Evolutionary conservation across 2,888 invertebrate species (phyloP), one percentile per base, ranked within the genome.

Genomic region (Molorchus minor): DNA sequence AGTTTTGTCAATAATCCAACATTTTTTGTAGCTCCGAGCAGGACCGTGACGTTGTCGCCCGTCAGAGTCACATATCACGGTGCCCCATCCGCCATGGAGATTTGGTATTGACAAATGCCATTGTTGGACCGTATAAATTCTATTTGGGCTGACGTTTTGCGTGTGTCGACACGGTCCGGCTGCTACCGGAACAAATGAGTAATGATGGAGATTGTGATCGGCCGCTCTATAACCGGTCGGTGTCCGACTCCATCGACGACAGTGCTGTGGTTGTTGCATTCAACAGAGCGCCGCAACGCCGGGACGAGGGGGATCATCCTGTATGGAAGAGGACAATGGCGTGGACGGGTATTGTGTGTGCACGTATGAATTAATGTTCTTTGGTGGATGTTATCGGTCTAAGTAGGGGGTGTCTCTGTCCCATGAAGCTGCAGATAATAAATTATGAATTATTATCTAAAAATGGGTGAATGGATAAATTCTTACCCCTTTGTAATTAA

Each of bases 51-150:
- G 65, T 64, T 69, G 73, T 73, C 74, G 72, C 73, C 72, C 71
- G 71, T 64, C 61, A 58, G 55, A 58, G 69, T 71, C 66, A 74
- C 73, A 74, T 72, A 74, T 75, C 74, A 75, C 58, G 19, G 59
- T 45, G 71, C 70, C 68, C 74, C 74, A 71, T 72, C 75, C 72
- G 71, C 57, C 64, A 64, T 70, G 71, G 65, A 71, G 75, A 76
- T 76, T 77, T 75, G 76, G 73, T 77, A 77, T 77, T 78, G 78
- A 78, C 78, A 77, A 77, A 77, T 75, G 76, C 77, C 68, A 77
- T 78, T 78, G 78, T 77, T 73, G 73, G 74, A 71, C 61, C 68
- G 69, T 72, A 78, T 77, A 77, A 78, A 78, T 78, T 70, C 74
- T 72, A 67, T 70, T 71, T 69, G 67, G 70, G 68, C 68, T 74